These are phyloP conservation scores for Phyllostomus hastatus DNA, from an alignment of 2,113 vertebrate species.

Conservation along the genomic window DNA sequence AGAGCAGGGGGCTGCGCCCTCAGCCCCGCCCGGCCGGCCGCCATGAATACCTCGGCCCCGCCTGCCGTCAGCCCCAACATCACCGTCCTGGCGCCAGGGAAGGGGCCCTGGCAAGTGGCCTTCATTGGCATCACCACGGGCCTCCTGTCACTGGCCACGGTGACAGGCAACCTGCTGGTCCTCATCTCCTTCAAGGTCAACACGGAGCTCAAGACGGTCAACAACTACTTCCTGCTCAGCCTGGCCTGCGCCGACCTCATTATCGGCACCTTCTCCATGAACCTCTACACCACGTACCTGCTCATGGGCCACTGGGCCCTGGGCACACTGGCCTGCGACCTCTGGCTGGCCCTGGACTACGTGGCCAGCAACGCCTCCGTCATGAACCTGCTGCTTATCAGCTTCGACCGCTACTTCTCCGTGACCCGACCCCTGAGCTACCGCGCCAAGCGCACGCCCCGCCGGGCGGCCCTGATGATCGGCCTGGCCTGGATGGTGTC, in stretches of 20 bases:
- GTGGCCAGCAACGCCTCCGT: conserved; percentile 87
- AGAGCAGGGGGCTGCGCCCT: not conserved
- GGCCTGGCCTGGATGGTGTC: conserved; percentile 84
- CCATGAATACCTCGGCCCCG: conserved; percentile 77
- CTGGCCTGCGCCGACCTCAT: conserved; percentile 86
- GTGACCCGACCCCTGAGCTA: conserved; percentile 86
- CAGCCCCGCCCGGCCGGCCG: not conserved
- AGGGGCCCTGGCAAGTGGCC: conserved; percentile 81
- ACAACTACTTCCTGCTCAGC: conserved; percentile 87
- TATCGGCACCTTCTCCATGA: conserved; percentile 86
- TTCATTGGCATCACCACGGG: conserved; percentile 81
- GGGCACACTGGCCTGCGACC: conserved; percentile 83
- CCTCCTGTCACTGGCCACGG: conserved; percentile 82
- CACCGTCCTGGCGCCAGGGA: conserved; percentile 48
- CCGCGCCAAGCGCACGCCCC: conserved; percentile 83
- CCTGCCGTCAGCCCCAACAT: conserved; percentile 72
- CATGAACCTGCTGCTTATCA: conserved; percentile 88
- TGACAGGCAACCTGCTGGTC: conserved; percentile 85
- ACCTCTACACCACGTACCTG: conserved; percentile 85
- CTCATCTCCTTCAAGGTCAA: conserved; percentile 87
- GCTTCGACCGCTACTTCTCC: conserved; percentile 88
- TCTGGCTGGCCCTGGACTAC: conserved; percentile 87
- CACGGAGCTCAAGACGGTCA: conserved; percentile 84
- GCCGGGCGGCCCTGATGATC: conserved; percentile 81
- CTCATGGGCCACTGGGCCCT: conserved; percentile 84